Percentiles rank a stretch among this genome's conserved stretches.
Evolutionary conservation across 2,113 vertebrate species (phyloP).

Genomic region (Coptodon rendalli): DNA sequence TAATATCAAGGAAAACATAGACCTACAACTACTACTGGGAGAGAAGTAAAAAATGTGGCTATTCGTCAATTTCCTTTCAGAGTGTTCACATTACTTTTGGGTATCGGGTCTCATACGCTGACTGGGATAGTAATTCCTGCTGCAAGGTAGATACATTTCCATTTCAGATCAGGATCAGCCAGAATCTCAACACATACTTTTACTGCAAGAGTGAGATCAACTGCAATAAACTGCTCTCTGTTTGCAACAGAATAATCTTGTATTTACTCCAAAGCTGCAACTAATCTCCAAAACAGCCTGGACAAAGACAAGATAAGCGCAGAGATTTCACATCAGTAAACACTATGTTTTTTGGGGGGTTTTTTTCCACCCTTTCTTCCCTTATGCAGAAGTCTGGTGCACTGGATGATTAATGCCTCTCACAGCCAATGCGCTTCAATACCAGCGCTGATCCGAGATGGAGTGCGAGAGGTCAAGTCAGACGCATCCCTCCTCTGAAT

Average conservation of each 20-base stretch:
- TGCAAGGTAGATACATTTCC: not conserved
- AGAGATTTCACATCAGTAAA: slow-evolving; percentile 7
- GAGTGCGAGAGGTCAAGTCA: slow-evolving; percentile 48
- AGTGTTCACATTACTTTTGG: not conserved
- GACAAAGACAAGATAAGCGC: slow-evolving; percentile 12
- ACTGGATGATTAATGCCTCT: slow-evolving; percentile 32
- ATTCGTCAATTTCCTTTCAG: not conserved
- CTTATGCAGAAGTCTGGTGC: not conserved
- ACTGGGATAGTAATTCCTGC: not conserved
- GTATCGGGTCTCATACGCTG: not conserved
- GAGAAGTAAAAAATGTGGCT: not conserved
- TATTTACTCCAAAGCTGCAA: slow-evolving; percentile 5
- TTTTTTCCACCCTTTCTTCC: not conserved
- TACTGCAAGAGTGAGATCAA: not conserved
- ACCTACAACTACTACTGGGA: not conserved
- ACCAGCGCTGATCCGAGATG: slow-evolving; percentile 11
- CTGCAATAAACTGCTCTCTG: not conserved
- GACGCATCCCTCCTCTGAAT: slow-evolving; percentile 43
- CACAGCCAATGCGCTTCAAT: slow-evolving; percentile 25
- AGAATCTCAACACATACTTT: not conserved
- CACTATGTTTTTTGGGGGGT: not conserved
- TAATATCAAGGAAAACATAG: not conserved
- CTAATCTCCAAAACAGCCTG: slow-evolving; percentile 18
- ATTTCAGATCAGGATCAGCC: not conserved
- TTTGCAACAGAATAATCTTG: not conserved